phyloP scores from a whole-genome alignment of 2,888 invertebrate species.

The Agrenia bidenticulata region DNA sequence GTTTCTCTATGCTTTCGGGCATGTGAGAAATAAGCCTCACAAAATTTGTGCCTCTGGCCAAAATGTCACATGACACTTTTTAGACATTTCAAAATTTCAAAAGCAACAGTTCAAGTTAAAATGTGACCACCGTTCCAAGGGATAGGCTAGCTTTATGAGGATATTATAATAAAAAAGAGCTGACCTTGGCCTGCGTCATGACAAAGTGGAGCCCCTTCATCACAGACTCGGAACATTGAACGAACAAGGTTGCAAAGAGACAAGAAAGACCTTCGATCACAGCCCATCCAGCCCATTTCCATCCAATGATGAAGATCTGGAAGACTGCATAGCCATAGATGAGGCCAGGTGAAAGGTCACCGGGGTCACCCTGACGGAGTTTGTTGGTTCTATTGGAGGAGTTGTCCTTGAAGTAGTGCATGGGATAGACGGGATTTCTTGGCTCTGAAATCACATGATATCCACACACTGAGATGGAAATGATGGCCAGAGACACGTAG shows the following conservation, averaged over 20 bases:
- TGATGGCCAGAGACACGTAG: not conserved
- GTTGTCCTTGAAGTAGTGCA: conserved; percentile 10
- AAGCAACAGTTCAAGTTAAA: too few relatives aligned
- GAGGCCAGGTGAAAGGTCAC: not conserved
- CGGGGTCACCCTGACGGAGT: too few relatives aligned
- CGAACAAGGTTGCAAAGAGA: conserved; percentile 18
- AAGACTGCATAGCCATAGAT: conserved; percentile 6
- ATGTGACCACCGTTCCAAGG: too few relatives aligned
- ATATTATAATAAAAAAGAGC: not conserved
- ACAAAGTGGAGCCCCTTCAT: conserved; percentile 11
- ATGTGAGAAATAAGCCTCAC: too few relatives aligned
- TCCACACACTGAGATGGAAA: conserved; percentile 2
- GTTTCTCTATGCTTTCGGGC: too few relatives aligned
- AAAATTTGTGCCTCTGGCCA: too few relatives aligned
- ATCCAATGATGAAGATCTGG: conserved; percentile 10
- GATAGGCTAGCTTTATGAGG: not conserved
- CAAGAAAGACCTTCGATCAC: conserved; percentile 20
- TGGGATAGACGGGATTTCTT: conserved; percentile 2
- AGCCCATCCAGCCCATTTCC: conserved; percentile 20
- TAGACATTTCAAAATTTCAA: too few relatives aligned
- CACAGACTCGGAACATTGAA: conserved; percentile 12
- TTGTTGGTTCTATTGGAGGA: not conserved
- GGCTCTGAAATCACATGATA: conserved; percentile 9
- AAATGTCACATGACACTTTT: too few relatives aligned
- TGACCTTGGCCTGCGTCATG: not conserved